Conservation (phyloP, 2,797 vertebrate genomes). For the Sitta carolinensis region DNA sequence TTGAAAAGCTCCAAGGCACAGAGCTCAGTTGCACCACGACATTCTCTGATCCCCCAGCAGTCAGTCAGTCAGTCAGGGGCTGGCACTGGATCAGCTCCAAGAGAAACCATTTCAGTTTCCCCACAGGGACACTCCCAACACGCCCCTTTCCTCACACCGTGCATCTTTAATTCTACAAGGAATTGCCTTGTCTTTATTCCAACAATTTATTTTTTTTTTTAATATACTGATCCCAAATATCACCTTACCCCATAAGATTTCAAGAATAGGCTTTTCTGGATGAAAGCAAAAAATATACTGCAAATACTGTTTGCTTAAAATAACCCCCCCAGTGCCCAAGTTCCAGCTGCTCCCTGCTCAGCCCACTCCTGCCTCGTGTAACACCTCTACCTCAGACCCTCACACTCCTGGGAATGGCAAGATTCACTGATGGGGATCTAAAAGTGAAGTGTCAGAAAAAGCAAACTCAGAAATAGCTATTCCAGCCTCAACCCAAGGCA, state of each 20-base stretch:
- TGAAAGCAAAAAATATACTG: background rate
- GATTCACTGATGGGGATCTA: background rate
- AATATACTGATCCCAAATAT: background rate
- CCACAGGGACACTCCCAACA: background rate
- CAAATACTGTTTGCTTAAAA: background rate
- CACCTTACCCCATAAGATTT: background rate
- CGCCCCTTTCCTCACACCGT: accelerated
- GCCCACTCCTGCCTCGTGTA: background rate
- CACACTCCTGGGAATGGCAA: background rate
- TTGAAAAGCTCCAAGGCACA: background rate
- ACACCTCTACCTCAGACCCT: background rate
- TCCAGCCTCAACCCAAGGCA: background rate
- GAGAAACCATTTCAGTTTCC: background rate
- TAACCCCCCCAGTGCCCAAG: background rate
- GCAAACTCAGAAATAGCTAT: background rate
- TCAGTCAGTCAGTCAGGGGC: too few relatives aligned
- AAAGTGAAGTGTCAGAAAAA: background rate
- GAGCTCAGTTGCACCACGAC: background rate
- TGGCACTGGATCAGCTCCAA: background rate
- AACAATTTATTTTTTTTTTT: background rate
- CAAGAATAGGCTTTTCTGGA: background rate
- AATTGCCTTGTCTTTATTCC: background rate
- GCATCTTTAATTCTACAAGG: background rate
- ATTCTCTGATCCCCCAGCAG: background rate
- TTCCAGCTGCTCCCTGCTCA: background rate